Evolutionary conservation across 35 echinoderm and acorn worm genomes (phyloP).

Genomic region (Chiridota heheva): DNA sequence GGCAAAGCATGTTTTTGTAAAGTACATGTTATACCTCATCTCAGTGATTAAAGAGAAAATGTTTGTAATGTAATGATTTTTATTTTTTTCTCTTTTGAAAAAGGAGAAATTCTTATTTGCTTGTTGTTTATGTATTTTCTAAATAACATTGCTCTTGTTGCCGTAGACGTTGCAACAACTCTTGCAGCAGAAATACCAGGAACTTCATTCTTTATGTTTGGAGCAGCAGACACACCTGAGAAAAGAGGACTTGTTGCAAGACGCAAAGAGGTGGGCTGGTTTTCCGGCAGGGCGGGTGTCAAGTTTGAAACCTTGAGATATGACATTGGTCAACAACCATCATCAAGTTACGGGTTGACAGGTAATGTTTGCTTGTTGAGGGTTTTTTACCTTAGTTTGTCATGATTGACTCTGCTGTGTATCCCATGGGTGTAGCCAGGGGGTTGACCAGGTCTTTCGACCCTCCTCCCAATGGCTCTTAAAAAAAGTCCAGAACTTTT

Average conservation of each 20-base stretch:
- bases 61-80: background rate
- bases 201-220: slow-evolving; percentile 93
- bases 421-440: too few relatives aligned
- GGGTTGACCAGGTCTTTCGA: too few relatives aligned
- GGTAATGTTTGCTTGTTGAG: slow-evolving; percentile 38
- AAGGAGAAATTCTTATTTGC: background rate
- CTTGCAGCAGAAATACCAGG: slow-evolving; percentile 58
- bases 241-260: slow-evolving; percentile 63
- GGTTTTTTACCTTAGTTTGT: too few relatives aligned
- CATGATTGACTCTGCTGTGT: too few relatives aligned
- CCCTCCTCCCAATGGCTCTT: too few relatives aligned
- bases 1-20: too few relatives aligned
- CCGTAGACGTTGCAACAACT: slow-evolving; percentile 72
- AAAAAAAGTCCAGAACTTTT: too few relatives aligned
- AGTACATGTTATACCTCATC: too few relatives aligned
- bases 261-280: slow-evolving; percentile 86
- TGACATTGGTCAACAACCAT: slow-evolving; percentile 62
- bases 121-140: background rate
- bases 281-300: slow-evolving; percentile 40
- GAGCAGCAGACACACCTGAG: slow-evolving; percentile 47
- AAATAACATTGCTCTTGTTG: background rate
- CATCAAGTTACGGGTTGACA: slow-evolving; percentile 76
- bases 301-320: slow-evolving; percentile 28
- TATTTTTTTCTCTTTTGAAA: background rate
- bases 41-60: too few relatives aligned